Evolutionary conservation across 2,797 vertebrate genomes (phyloP), one percentile per base, ranked within the genome.

Genomic region (Malurus splendens): DNA sequence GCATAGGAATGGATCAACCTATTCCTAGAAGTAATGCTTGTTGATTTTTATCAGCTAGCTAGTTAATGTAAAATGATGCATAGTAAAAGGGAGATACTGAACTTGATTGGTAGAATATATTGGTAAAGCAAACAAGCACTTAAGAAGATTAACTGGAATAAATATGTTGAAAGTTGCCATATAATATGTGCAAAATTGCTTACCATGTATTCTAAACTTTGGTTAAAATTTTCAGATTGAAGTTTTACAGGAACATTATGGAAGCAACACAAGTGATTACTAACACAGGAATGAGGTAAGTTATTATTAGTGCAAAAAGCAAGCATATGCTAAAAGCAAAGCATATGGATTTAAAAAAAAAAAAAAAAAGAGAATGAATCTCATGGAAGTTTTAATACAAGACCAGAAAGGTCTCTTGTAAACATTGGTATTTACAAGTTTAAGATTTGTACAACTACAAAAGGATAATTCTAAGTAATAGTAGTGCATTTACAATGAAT

Each of bases 271-370:
- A 97, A 96, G 95, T 92, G 92, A 96, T 96, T 96, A 96, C 81
- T 93, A 95, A 97, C 94, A 95, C 91, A 96, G 95, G 93, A 96
- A 96, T 94, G 96, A 97, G 96, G 96, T 97, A 95, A 97, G 94
- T 97, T 96, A 96, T 95, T 93, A 97, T 95, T 96, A 97, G 97
- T 98, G 97, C 97, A 98, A 97, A 97, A 96, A 97, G 97, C 97
- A 96, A 97, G 97, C 96, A 94, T 96, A 97, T 97, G 96, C 96
- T 93, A 92, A 96, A 97, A 97, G 96, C 96, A 95, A 96, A 96
- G 96, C 96, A 95, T 95, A 96, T 92, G 93, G 90, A 77, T 93
- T 90, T 59, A 19, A 90, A 91, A 88, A 54, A 89, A 78, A 93
- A 56, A 83, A 94, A 84, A 86, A 42, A 88, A 73, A 90, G 73